Percentiles rank a stretch among this genome's conserved stretches.
phyloP scores from a whole-genome alignment of 2,113 vertebrate genomes.

The Poecilia latipinna region DNA sequence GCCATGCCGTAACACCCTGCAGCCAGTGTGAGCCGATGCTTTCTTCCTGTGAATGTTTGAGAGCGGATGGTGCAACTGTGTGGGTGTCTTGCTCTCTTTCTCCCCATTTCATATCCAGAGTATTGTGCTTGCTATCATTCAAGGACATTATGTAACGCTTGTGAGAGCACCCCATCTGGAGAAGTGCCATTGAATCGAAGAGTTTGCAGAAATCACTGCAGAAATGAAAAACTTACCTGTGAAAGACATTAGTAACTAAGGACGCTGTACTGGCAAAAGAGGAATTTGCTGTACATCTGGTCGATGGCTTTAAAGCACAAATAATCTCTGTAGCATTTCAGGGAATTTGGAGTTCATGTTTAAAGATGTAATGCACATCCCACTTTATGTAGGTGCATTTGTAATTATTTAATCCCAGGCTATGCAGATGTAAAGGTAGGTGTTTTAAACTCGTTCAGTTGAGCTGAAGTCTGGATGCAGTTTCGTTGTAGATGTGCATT shows the following conservation, averaged over 20 bases:
- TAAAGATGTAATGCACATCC: not conserved
- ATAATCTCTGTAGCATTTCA: not conserved
- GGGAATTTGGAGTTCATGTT: slow-evolving; percentile 2
- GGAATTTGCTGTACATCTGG: slow-evolving; percentile 7
- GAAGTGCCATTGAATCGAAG: slow-evolving; percentile 63
- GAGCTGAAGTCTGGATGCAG: not conserved
- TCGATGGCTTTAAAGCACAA: slow-evolving; percentile 4
- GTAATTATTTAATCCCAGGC: not conserved
- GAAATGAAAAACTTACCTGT: slow-evolving; percentile 42
- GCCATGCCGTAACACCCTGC: slow-evolving; percentile 42
- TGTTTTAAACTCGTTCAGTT: not conserved
- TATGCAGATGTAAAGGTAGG: not conserved
- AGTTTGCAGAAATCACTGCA: slow-evolving; percentile 60
- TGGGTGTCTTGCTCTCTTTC: slow-evolving; percentile 57
- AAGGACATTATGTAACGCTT: slow-evolving; percentile 74
- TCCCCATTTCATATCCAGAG: slow-evolving; percentile 51
- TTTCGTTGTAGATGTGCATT: slow-evolving; percentile 12
- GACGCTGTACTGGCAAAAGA: slow-evolving; percentile 16
- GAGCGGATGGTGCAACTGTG: slow-evolving; percentile 59
- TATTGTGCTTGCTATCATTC: slow-evolving; percentile 61
- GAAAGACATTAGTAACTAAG: slow-evolving; percentile 50
- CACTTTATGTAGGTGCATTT: not conserved
- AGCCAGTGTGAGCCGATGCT: slow-evolving; percentile 29
- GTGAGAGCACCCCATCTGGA: slow-evolving; percentile 71
- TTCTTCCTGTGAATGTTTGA: slow-evolving; percentile 52